A percentile compares a stretch with the other conserved stretches of the same genome.
Conservation (phyloP, 2,797 vertebrate genomes). For the Bufotes viridis region DNA sequence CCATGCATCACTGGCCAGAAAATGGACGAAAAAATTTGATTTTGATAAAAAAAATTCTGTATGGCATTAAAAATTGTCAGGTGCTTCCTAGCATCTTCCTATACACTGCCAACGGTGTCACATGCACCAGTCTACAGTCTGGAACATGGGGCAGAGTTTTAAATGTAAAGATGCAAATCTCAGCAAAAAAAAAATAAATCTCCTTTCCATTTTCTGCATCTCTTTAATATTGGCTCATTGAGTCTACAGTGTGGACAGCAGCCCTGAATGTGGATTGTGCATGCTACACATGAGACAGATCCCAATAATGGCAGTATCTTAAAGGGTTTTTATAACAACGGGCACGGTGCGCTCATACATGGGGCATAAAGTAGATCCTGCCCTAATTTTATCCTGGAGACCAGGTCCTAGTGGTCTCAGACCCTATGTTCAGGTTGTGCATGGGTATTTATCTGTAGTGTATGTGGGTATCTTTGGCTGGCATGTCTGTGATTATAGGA, state of each 20-base stretch:
- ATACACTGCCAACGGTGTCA: not conserved
- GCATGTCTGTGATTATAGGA: constrained; percentile 39
- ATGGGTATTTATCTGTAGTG: not conserved
- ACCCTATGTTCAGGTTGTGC: not conserved
- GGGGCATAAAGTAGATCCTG: too few relatives aligned
- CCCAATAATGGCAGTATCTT: too few relatives aligned
- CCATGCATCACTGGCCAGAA: too few relatives aligned
- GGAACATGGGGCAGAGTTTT: not conserved
- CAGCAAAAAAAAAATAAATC: not conserved
- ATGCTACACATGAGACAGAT: too few relatives aligned
- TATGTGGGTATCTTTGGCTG: constrained; percentile 15
- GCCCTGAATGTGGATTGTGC: too few relatives aligned
- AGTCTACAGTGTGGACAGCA: not conserved
- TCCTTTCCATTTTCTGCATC: not conserved
- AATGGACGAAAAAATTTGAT: too few relatives aligned
- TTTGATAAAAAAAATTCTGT: too few relatives aligned
- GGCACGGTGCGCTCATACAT: too few relatives aligned
- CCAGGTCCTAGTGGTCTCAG: too few relatives aligned
- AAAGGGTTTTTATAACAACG: too few relatives aligned
- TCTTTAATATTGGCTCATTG: not conserved
- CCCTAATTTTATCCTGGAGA: too few relatives aligned
- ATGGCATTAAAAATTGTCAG: too few relatives aligned
- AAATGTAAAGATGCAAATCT: not conserved
- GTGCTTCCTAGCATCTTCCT: not conserved
- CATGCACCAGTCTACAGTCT: not conserved